Evolutionary conservation across 2,113 vertebrate genomes (phyloP).

Genomic region (Amia ocellicauda): DNA sequence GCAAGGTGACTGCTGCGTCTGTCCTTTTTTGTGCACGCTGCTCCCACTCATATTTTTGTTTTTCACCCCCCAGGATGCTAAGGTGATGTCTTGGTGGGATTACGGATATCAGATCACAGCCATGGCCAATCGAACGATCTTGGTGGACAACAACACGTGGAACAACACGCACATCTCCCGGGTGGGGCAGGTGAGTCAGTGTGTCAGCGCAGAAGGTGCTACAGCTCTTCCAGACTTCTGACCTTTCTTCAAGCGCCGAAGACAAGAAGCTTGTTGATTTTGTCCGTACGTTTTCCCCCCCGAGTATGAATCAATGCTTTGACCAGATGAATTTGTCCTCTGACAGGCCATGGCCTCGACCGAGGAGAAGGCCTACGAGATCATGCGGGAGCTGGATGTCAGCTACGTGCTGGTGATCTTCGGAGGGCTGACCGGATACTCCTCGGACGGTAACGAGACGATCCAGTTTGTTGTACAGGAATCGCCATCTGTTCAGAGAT

Average conservation of each 20-base stretch:
- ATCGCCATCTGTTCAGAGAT: too few species aligned
- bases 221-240: background rate
- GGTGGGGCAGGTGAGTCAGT: constrained; percentile 82
- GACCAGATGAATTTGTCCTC: background rate
- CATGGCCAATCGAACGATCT: constrained; percentile 96
- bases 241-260: background rate
- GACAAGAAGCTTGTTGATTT: too few species aligned
- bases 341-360: constrained; percentile 94
- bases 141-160: constrained; percentile 99
- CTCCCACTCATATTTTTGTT: too few species aligned
- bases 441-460: constrained; percentile 79
- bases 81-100: constrained; percentile 99
- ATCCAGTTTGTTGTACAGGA: too few species aligned
- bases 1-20: too few species aligned
- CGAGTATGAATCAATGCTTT: too few species aligned
- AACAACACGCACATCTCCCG: constrained; percentile 98
- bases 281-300: too few species aligned
- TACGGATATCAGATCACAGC: constrained; percentile 98
- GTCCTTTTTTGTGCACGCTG: too few species aligned
- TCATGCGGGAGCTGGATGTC: constrained; percentile 96
- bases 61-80: constrained; percentile 77
- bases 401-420: constrained; percentile 98
- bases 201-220: too few species aligned
- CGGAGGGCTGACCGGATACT: constrained; percentile 93
- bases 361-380: constrained; percentile 94